These are phyloP conservation scores for Cirrhinus molitorella DNA, from an alignment of 2,797 vertebrate species.

Conservation along the genomic window DNA sequence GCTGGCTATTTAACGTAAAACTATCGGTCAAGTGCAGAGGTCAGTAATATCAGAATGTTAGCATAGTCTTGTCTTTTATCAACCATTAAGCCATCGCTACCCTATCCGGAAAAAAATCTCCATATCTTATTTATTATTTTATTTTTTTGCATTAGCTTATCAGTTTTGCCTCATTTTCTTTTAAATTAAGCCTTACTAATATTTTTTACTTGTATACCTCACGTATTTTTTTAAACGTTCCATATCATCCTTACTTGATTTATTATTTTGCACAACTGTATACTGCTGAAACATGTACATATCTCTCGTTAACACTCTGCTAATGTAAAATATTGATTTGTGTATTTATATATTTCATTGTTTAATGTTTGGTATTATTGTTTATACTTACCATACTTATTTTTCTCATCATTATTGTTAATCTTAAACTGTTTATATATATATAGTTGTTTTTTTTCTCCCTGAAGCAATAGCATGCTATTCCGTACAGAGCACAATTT, in stretches of 20 bases:
- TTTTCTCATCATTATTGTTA: conserved; percentile 69
- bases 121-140: conserved; percentile 72
- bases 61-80: conserved; percentile 79
- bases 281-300: conserved; percentile 81
- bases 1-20: conserved; percentile 71
- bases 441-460: conserved; percentile 84
- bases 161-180: conserved; percentile 81
- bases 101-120: conserved; percentile 73
- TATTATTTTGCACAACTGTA: conserved; percentile 83
- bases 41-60: conserved; percentile 46
- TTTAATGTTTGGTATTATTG: conserved; percentile 82
- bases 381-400: conserved; percentile 71
- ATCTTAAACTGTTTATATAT: conserved; percentile 56
- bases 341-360: conserved; percentile 68
- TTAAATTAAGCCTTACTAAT: conserved; percentile 94
- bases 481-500: conserved; percentile 94
- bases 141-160: conserved; percentile 77
- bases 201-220: conserved; percentile 96
- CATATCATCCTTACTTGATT: conserved; percentile 65
- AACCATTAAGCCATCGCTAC: conserved; percentile 84
- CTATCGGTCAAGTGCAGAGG: conserved; percentile 75
- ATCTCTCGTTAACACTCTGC: conserved; percentile 62
- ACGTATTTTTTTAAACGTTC: conserved; percentile 80
- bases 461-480: conserved; percentile 98
- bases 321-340: conserved; percentile 73